Evolutionary conservation across 2,888 invertebrate genomes (phyloP).

Genomic region (Brachypalpus laphriformis): DNA sequence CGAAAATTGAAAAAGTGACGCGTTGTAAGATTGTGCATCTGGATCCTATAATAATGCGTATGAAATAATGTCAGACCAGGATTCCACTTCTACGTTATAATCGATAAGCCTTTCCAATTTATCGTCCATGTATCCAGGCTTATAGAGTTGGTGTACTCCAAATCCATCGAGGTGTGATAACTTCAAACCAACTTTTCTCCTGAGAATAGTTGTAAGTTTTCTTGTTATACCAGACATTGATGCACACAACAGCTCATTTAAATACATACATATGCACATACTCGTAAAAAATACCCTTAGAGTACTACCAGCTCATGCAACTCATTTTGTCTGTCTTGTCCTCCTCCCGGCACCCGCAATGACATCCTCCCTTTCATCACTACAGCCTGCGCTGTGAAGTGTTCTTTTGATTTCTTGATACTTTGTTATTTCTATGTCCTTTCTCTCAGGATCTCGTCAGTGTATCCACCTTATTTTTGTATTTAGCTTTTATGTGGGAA

Average conservation of each 20-base stretch:
- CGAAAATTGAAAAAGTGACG: too few relatives aligned
- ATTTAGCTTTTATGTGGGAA: constrained; percentile 68
- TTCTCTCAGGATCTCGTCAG: constrained; percentile 65
- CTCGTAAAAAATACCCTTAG: constrained; percentile 2
- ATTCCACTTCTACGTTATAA: too few relatives aligned
- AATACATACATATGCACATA: neutral
- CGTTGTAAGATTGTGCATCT: too few relatives aligned
- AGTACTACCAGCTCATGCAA: neutral
- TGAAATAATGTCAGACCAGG: too few relatives aligned
- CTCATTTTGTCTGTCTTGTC: constrained; percentile 36
- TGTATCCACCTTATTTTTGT: constrained; percentile 64
- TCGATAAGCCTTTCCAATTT: too few relatives aligned
- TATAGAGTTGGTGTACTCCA: too few relatives aligned
- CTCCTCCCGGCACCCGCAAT: neutral
- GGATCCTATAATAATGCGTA: too few relatives aligned
- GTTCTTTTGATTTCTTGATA: constrained; percentile 73
- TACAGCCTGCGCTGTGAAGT: constrained; percentile 56
- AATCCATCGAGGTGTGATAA: too few relatives aligned
- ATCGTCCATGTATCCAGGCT: too few relatives aligned
- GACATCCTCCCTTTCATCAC: constrained; percentile 36
- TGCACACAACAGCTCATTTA: constrained; percentile 11
- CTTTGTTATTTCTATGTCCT: constrained; percentile 68
- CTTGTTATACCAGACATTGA: neutral
- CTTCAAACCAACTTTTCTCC: too few relatives aligned
- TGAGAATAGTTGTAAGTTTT: too few relatives aligned